Evolutionary conservation across 2,888 invertebrate species (phyloP), one percentile per base, ranked within the genome.

Genomic region (Eilema sororculum): DNA sequence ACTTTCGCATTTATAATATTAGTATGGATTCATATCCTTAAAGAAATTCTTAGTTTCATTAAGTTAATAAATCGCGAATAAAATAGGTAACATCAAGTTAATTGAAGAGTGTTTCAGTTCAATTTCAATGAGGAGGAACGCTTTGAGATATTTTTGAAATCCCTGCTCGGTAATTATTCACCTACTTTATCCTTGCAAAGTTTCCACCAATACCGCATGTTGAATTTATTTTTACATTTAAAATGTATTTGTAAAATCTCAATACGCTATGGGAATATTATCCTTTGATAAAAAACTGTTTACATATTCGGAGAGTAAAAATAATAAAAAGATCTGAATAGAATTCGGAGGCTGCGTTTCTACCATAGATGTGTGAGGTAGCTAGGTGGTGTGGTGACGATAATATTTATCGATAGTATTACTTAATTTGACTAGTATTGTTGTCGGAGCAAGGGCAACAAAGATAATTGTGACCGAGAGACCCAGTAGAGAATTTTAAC

Each of bases 91-190:
- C 62, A 67, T 72, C 67, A 63, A 37, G 65, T 24, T 79, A 72
- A 78, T 78, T 77, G 71, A 56, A 30, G n/a, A 46, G 37, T 0
- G 33, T 41, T 69, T 78, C 13, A 58, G 63, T 68, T 46, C 58
- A 13, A 64, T 58, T 58, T 63, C 63, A 63, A 63, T 13, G 41
- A 41, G 28, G 41, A 57, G 22, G 58, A 20, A 41, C 58, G 63
- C 57, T 63, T 68, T 68, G 56, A 68, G 61, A 24, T 58, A 41
- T 41, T n/a, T 67, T 46, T 20, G 46, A 46, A 46, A 20, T 20
- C 58, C 61, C 60, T 22, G 22, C 16, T 25, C 37, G 12, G 22
- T 1, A 13, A 37, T 52, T 20, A 52, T 52, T n/a, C n/a, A 52
- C 8, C 20, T 52, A n/a, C 20, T 52, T 46, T n/a, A 52, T 9